These are phyloP conservation scores for Pseudomyrmex sp. DNA, from an alignment of 1,140 invertebrate genomes.

Conservation along the genomic window DNA sequence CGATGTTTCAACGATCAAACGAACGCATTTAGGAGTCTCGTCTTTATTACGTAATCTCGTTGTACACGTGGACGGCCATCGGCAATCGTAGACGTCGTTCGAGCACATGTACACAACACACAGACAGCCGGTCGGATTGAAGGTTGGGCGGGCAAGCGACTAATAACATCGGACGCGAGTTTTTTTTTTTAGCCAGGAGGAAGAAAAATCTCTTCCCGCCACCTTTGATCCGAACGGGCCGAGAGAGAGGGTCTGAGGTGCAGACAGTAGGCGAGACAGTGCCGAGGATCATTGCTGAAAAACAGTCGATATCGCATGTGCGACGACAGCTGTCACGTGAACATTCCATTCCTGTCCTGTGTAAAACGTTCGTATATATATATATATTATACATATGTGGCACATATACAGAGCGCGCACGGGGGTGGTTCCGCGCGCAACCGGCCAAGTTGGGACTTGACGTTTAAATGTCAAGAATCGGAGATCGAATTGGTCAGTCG, in stretches of 20 bases:
- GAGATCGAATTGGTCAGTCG: too few species aligned
- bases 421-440: constrained; percentile 7
- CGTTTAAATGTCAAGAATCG: background rate
- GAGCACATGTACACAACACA: constrained; percentile 70
- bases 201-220: constrained; percentile 27
- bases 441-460: background rate
- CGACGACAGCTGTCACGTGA: constrained; percentile 74
- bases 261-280: constrained; percentile 76
- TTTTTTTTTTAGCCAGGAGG: too few species aligned
- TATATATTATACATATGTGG: constrained; percentile 48
- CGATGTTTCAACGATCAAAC: background rate
- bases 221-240: constrained; percentile 68
- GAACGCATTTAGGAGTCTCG: background rate
- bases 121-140: constrained; percentile 63
- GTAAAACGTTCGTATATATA: constrained; percentile 65
- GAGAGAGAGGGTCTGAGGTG: constrained; percentile 67
- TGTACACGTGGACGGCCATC: background rate
- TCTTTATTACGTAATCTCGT: background rate
- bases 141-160: constrained; percentile 1
- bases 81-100: constrained; percentile 29
- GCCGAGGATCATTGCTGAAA: constrained; percentile 75
- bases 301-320: constrained; percentile 73
- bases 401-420: constrained; percentile 28
- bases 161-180: background rate
- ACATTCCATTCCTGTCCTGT: constrained; percentile 75